These are phyloP conservation scores for Meloe dianella DNA, from an alignment of 2,888 invertebrate genomes.

Conservation along the genomic window DNA sequence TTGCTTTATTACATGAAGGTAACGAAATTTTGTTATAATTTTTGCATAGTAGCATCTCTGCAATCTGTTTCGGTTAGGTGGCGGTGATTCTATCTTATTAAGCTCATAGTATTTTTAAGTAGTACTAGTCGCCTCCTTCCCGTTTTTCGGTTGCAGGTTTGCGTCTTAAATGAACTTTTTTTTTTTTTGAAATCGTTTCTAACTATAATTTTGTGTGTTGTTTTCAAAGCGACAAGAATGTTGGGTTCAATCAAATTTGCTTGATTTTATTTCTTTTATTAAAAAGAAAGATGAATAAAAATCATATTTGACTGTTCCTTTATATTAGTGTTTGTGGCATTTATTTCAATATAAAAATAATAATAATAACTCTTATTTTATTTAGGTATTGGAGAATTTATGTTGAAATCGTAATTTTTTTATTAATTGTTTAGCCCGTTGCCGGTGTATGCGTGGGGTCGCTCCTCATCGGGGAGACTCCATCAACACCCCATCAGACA, in stretches of 20 bases:
- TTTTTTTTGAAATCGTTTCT: neutral
- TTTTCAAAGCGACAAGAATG: neutral
- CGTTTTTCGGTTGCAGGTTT: conserved; percentile 7
- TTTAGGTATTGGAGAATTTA: too few species aligned
- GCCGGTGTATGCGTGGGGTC: conserved; percentile 67
- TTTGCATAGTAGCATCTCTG: conserved; percentile 36
- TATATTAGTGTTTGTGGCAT: conserved; percentile 1
- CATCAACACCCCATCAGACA: conserved; percentile 63
- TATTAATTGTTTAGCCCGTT: conserved; percentile 63
- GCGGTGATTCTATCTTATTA: neutral
- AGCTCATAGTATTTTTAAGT: neutral
- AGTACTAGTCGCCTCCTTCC: conserved; percentile 3
- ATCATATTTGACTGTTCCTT: conserved; percentile 5
- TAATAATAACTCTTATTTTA: neutral
- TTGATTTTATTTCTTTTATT: neutral
- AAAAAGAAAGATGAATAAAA: neutral
- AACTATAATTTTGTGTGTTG: neutral
- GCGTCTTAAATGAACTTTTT: neutral
- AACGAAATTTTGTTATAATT: conserved; percentile 45
- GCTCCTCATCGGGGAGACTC: conserved; percentile 64
- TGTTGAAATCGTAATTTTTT: conserved; percentile 5
- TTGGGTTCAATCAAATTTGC: neutral
- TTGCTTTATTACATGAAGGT: conserved; percentile 49
- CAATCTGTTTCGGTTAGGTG: conserved; percentile 18
- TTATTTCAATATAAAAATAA: neutral